Conservation (phyloP, 1,140 invertebrate genomes). For the Neomicropteryx cornuta region DNA sequence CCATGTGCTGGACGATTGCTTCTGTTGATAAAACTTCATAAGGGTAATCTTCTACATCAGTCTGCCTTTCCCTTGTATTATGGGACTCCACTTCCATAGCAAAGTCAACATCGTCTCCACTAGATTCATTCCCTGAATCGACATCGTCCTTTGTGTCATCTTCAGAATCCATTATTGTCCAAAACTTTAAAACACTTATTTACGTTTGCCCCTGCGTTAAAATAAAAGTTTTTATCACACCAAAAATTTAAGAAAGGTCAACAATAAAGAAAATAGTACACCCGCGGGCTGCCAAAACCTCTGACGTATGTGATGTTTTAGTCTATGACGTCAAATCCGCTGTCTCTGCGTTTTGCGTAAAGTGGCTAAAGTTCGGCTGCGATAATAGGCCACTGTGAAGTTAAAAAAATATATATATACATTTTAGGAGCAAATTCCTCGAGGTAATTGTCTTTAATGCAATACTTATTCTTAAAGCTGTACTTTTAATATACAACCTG, state of each 20-base stretch:
- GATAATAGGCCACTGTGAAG: no score
- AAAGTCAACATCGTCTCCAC: constrained; percentile 80
- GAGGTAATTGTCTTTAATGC: no score
- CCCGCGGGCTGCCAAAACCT: constrained; percentile 40
- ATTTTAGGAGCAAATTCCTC: no score
- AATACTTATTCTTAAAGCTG: no score
- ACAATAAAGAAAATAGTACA: constrained; percentile 44
- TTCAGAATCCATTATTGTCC: constrained; percentile 72
- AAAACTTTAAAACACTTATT: constrained; percentile 27
- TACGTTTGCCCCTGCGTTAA: constrained; percentile 28
- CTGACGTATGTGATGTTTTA: constrained; percentile 27
- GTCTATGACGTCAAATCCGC: constrained; percentile 20
- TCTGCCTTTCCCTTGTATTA: constrained; percentile 61
- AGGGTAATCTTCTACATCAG: constrained; percentile 80
- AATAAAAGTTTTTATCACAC: constrained; percentile 34
- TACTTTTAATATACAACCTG: no score
- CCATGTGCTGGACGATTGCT: constrained; percentile 94
- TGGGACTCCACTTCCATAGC: constrained; percentile 81
- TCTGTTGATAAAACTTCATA: constrained; percentile 92
- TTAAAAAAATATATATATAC: no score
- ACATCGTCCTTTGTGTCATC: constrained; percentile 81
- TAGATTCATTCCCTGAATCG: constrained; percentile 85
- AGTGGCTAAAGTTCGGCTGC: no score
- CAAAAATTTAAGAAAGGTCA: constrained; percentile 44
- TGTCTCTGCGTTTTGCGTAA: no score